Conservation (phyloP, 30 jellyfish, hydroid and myxozoan genomes). For the Chrysaora quinquecirrha region DNA sequence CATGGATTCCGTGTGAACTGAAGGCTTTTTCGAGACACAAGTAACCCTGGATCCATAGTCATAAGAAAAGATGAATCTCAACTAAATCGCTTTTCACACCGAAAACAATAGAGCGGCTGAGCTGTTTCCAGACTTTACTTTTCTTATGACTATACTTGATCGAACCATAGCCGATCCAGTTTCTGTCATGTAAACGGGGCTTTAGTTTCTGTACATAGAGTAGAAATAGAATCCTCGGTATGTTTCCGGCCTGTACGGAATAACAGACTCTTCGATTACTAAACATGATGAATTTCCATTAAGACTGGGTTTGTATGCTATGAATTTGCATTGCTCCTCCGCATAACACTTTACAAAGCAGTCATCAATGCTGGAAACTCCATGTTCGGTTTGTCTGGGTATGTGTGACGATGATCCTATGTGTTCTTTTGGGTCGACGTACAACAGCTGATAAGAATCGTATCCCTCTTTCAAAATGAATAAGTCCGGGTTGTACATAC, state of each 20-base stretch:
- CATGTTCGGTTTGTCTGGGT: neutral
- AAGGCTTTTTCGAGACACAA: too few relatives aligned
- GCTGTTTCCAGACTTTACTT: too few relatives aligned
- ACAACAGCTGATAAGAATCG: constrained; percentile 7
- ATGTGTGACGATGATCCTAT: neutral
- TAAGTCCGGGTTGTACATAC: constrained; percentile 26
- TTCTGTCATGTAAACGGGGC: neutral
- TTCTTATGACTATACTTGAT: too few relatives aligned
- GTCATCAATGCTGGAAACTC: neutral
- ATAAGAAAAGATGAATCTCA: too few relatives aligned
- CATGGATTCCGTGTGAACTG: too few relatives aligned
- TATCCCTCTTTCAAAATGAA: constrained; percentile 15
- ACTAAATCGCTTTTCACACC: too few relatives aligned
- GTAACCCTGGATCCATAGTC: too few relatives aligned
- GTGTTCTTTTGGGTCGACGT: neutral
- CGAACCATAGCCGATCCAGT: too few relatives aligned
- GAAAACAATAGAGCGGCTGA: too few relatives aligned
- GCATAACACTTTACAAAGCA: neutral
- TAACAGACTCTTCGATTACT: neutral
- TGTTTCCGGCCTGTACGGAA: too few relatives aligned
- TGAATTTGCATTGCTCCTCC: neutral
- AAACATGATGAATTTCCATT: neutral
- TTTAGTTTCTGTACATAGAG: too few relatives aligned
- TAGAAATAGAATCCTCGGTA: neutral
- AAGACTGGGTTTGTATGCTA: neutral